These are phyloP conservation scores for Littorina saxatilis DNA, from an alignment of 1,140 invertebrate species.

Conservation along the genomic window DNA sequence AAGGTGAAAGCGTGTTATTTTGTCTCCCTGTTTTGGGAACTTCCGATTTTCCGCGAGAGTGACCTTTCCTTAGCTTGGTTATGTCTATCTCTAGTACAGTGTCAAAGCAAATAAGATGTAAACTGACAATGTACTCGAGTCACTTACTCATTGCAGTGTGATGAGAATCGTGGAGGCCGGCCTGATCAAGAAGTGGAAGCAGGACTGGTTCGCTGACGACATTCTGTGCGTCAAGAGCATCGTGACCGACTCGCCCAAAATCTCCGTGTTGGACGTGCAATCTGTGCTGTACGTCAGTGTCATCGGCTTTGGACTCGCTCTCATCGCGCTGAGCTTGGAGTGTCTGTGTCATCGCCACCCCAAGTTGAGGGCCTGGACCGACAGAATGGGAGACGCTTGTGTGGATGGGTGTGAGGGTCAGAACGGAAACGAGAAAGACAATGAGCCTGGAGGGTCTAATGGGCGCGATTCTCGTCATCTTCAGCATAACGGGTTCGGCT, in stretches of 20 bases:
- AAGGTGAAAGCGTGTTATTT: too few species aligned
- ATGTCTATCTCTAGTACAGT: too few species aligned
- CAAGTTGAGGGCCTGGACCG: conserved; percentile 8
- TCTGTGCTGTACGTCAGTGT: neutral
- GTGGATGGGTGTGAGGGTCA: neutral
- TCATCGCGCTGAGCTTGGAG: conserved; percentile 7
- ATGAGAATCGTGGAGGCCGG: conserved; percentile 22
- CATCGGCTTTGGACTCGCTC: conserved; percentile 19
- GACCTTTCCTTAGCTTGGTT: too few species aligned
- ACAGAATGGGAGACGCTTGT: too few species aligned
- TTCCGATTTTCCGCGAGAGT: too few species aligned
- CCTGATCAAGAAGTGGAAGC: conserved; percentile 19
- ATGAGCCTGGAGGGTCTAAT: too few species aligned
- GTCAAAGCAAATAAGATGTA: too few species aligned
- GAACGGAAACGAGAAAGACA: too few species aligned
- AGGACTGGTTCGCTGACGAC: conserved; percentile 19
- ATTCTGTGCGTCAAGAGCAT: neutral
- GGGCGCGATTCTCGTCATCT: too few species aligned
- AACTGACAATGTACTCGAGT: too few species aligned
- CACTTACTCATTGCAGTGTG: conserved; percentile 30
- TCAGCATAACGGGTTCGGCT: too few species aligned
- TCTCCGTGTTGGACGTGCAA: conserved; percentile 33
- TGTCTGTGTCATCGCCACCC: neutral
- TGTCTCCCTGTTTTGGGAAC: too few species aligned
- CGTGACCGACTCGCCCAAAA: neutral